Base-by-base conservation (phyloP, 1,140 invertebrate species). In the Cydia splendana region DNA sequence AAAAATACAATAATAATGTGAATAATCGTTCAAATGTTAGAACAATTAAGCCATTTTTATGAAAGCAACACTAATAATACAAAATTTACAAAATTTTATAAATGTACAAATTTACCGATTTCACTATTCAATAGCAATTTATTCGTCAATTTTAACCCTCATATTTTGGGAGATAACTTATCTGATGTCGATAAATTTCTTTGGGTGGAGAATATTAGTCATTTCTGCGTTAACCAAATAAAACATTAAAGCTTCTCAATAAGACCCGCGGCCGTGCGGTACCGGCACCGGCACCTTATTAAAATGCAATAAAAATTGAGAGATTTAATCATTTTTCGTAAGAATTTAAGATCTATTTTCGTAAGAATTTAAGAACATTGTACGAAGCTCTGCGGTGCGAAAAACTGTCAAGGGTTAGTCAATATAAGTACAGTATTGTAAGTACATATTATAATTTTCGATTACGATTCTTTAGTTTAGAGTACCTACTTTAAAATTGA, bases 221-320 rank as follows among this genome's bases (percentile, higher is more conserved):
- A 24, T 62, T 62, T 62, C 24, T 62, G 57, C 57, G 57, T 24
- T 62, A 62, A 62, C 57, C 57, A 62, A 62, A 62, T 62, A 62
- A 62, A 62, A 62, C 57, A 62, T 62, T 24, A 24, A 62, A 62
- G 10, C 9, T 62, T 62, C 57, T 62, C 77, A 81, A 65, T 71
- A 65, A 73, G 78, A 75, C 67, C 69, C 48, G 57, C 34, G 65
- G 74, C 74, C 67, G 69, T 53, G 79, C 28, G 9, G 9, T 34
- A 18, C 67, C 71, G 76, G 69, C 57, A 18, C 67, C 71, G 76
- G 69, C 57, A 76, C 67, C 82, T 85, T 83, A 85, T 83, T 85
- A 85, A 81, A 85, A 83, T 79, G 84, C 81, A 82, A 83, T 85
- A 85, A 85, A 80, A 82, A 76, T 81, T 76, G 71, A 75, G 75